Base-by-base conservation (phyloP, 2,797 vertebrate genomes). In the Myripristis murdjan region DNA sequence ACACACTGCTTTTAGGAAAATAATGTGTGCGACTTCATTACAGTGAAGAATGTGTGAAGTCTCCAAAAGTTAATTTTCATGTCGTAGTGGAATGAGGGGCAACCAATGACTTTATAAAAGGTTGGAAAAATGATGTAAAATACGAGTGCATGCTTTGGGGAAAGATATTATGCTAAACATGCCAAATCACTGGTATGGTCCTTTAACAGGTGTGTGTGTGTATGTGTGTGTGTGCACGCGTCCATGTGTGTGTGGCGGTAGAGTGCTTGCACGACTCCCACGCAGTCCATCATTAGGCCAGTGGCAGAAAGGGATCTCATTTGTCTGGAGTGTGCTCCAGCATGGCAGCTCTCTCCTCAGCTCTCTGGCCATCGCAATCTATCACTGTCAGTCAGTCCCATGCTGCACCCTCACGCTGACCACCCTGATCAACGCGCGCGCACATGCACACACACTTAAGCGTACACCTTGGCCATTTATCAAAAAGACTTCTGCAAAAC, bases 271-370 rank as follows among this genome's bases (percentile, higher is more conserved):
- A 6, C n/a, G 33, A n/a, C 48, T 18, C 24, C 2, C 2, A 22
- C n/a, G 23, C 20, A 55, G 53, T 60, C 48, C 37, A 67, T 59
- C 18, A 58, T 5, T 22, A 44, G 55, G 35, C 52, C 53, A 52
- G 53, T 0, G 15, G 51, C 14, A 58, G 70, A 47, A 14, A 3
- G 41, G 24, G 20, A 39, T 44, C 33, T 52, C 70, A 59, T 74
- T 71, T 71, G 43, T 70, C 31, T 31, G 24, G 23, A 71, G 18
- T 55, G 44, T 43, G 44, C 64, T 57, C 22, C 63, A 60, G 22
- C 37, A 3, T 54, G 44, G 28, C 49, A 37, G 58, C 56, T 49
- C 6, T 0, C 0, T 43, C 28, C 31, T 35, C 22, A 37, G 22
- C 18, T 20, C 33, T 70, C 16, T 56, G 37, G 16, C 39, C 22